Percentiles rank a stretch among this genome's conserved stretches.
Evolutionary conservation across 2,797 vertebrate genomes (phyloP).

Genomic region (Microhierax caerulescens): DNA sequence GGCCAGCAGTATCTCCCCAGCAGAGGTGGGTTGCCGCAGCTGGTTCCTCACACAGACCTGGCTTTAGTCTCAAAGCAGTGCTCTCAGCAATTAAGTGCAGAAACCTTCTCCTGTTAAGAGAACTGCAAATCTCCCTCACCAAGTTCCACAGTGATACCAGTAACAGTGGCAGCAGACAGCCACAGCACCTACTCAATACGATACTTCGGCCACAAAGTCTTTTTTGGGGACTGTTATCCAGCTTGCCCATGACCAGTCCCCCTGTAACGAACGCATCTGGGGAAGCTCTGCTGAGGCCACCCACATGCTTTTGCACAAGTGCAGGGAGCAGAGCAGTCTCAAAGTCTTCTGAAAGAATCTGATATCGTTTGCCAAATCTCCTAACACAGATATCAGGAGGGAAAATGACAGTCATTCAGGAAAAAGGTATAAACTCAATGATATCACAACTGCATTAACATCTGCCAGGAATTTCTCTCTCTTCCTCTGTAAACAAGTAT

Average conservation of each 20-base stretch:
- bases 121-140: background rate
- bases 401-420: background rate
- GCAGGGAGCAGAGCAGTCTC: background rate
- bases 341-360: background rate
- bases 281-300: background rate
- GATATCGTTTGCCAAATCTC: background rate
- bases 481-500: background rate
- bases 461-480: background rate
- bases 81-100: background rate
- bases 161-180: background rate
- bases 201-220: background rate
- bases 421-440: background rate
- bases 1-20: background rate
- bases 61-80: background rate
- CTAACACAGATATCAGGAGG: background rate
- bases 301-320: fast-evolving
- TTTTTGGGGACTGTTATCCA: background rate
- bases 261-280: background rate
- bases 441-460: background rate
- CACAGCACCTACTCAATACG: background rate
- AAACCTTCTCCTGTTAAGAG: background rate
- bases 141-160: background rate
- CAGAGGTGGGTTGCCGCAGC: background rate
- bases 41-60: background rate
- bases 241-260: background rate